Base-by-base conservation (phyloP, 2,888 invertebrate species). In the Dryocosmus kuriphilus region DNA sequence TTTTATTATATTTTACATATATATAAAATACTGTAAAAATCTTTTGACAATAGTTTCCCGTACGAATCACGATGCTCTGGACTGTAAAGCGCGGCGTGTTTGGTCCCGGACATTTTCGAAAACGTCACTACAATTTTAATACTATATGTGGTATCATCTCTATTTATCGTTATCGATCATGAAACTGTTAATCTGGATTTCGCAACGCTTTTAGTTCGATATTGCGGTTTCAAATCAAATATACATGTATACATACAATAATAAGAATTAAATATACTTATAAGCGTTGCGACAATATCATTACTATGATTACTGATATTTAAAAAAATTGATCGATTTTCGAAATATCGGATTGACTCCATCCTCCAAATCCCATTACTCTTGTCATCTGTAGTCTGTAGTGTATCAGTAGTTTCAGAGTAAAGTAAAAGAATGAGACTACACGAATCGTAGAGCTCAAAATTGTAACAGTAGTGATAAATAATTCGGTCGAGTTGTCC, bases 381-480 rank as follows among this genome's bases (percentile, higher is more conserved):
- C 65, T 65, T 65, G 41, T 6, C 65, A 65, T 67, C 46, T 19
- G 27, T 67, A 67, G 67, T 67, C 41, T 46, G 67, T 67, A 67
- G 30, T 67, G 27, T 41, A 61, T 41, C 41, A 46, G 41, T 67
- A 46, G 46, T 67, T 46, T 46, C 46, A 65, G 22, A 71, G 57
- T 63, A 71, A n/a, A 38, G 14, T 55, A 73, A 61, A 73, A 75
- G 46, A 38, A 63, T 67, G 51, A 55, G 77, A 63, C 30, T 73
- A 76, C 60, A 78, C 67, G 79, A 80, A 76, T 79, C 77, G 79
- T 80, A 79, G 77, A 79, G 79, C 81, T 80, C 74, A 78, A 65
- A 77, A 62, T 78, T 74, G 24, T 61, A 41, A 16, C 24, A 46
- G 74, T 75, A 78, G 76, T 75, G 27, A 67, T 32, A 75, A 63